Conservation (phyloP, 2,113 vertebrate genomes). For the Nettapus auritus region DNA sequence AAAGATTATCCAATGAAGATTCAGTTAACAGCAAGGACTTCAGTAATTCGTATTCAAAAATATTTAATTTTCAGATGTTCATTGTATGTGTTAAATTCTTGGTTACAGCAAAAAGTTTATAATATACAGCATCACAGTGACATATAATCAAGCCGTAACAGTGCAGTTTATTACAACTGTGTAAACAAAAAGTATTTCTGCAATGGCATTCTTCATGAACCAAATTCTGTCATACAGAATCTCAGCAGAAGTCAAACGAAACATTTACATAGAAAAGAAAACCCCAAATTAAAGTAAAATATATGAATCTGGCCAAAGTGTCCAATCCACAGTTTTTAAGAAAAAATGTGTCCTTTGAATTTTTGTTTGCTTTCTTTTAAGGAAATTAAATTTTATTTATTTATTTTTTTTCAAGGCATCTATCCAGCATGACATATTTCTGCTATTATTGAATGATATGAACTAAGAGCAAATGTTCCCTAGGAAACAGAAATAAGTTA, state of each 20-base stretch:
- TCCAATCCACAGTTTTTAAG: not conserved
- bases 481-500: constrained; percentile 9
- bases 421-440: not conserved
- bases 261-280: not conserved
- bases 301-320: not conserved
- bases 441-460: not conserved
- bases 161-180: constrained; percentile 34
- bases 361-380: not conserved
- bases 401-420: not conserved
- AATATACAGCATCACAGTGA: constrained; percentile 12
- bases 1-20: not conserved
- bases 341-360: not conserved
- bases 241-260: not conserved
- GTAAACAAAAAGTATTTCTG: constrained; percentile 54
- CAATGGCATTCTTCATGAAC: not conserved
- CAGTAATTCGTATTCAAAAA: constrained; percentile 47
- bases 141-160: not conserved
- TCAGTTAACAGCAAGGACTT: not conserved
- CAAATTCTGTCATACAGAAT: not conserved
- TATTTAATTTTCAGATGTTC: constrained; percentile 53
- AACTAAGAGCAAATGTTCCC: not conserved
- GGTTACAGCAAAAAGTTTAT: not conserved
- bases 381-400: not conserved
- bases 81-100: not conserved
- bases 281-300: not conserved